Evolutionary conservation across 2,797 vertebrate genomes (phyloP).

Genomic region (Octomys mimax): DNA sequence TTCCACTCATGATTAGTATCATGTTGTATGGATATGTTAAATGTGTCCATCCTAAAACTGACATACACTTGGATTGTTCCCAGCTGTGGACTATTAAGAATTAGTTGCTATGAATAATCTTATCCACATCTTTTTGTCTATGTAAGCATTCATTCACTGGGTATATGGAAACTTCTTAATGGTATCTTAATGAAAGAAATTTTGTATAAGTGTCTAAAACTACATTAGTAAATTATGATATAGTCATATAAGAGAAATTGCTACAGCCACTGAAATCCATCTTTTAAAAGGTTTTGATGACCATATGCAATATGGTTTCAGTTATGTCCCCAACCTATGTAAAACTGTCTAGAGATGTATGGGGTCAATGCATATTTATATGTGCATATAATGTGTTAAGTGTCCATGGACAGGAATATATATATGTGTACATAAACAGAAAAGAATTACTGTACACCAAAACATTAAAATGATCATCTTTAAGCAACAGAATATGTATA

Average conservation of each 20-base stretch:
- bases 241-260: slow-evolving; percentile 36
- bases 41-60: slow-evolving; percentile 53
- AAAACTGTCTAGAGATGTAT: slow-evolving; percentile 22
- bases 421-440: background rate
- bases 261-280: slow-evolving; percentile 12
- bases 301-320: slow-evolving; percentile 29
- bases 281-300: slow-evolving; percentile 44
- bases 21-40: slow-evolving; percentile 6
- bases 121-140: slow-evolving; percentile 53
- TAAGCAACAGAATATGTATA: background rate
- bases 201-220: slow-evolving; percentile 52
- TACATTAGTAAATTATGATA: slow-evolving; percentile 26
- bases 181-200: slow-evolving; percentile 66
- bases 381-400: background rate
- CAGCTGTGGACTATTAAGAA: slow-evolving; percentile 57
- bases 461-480: slow-evolving; percentile 18
- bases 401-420: background rate
- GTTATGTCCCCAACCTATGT: slow-evolving; percentile 38
- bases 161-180: slow-evolving; percentile 13
- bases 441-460: background rate
- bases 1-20: slow-evolving; percentile 50
- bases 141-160: slow-evolving; percentile 27
- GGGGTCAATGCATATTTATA: background rate
- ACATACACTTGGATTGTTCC: slow-evolving; percentile 61
- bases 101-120: slow-evolving; percentile 39